Base-by-base conservation (phyloP, 92 coral and sea anemone genomes). In the Blastomussa wellsi region DNA sequence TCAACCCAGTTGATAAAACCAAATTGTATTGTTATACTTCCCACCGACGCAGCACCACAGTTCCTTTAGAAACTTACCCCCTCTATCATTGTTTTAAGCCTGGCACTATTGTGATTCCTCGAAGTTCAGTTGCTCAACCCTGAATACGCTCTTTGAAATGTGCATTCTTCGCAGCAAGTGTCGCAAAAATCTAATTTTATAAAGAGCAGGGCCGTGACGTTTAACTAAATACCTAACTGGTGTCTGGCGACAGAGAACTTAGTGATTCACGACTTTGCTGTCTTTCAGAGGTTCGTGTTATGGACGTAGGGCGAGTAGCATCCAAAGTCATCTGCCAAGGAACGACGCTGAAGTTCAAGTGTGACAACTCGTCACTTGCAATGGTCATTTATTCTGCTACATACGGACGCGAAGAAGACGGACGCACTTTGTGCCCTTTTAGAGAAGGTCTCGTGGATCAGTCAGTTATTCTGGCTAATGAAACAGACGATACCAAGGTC, bases 301-400 rank as follows among this genome's bases (percentile, higher is more conserved):
- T 41, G 3, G 29, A 59, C 5, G 11, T 73, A 19, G 89, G 81
- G 16, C 60, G 84, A 2, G 51, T 73, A 7, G 6, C 22, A 4
- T 29, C 78, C 8, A 62, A 84, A 13, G 38, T 83, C 14, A 62
- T 84, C 19, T 84, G 92, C 71, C 92, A 89, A 33, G 92, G 92
- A 48, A 48, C 47, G 14, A 35, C 67, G 4, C 13, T 32, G 0
- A 78, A 37, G 22, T 41, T 89, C 41, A 32, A 77, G 22, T 97
- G 99, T 48, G 29, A 77, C 36, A 97, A 97, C 90, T 64, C 89
- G 4, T 92, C 98, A 2, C 87, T 82, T 82, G 95, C 88, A 6
- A 86, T 97, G 88, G 89, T 93, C 7, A 91, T 97, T 78, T 76
- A 77, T 78, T 15, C 80, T 15, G 99, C 98, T 19, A 19, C 26